phyloP scores from a whole-genome alignment of 1,140 invertebrate genomes.

The Plutomurus gul region DNA sequence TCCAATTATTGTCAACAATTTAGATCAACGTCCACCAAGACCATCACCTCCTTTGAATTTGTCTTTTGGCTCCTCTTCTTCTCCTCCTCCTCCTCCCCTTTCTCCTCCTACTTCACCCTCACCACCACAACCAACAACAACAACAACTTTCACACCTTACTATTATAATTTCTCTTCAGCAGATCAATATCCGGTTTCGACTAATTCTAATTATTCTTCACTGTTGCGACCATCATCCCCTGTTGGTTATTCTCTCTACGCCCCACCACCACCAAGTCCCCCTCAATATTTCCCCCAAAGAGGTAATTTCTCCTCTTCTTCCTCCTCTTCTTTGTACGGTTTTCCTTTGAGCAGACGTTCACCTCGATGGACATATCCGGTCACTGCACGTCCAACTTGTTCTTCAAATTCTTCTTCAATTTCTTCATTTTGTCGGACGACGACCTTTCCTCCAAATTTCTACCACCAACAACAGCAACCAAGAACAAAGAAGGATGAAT shows the following conservation, averaged over 20 bases:
- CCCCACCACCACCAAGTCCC: too few relatives aligned
- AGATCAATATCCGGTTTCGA: neutral
- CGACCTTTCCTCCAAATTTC: neutral
- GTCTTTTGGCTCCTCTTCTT: neutral
- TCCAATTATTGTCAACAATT: neutral
- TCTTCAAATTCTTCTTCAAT: neutral
- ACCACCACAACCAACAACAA: neutral
- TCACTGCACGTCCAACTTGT: neutral
- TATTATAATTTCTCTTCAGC: neutral
- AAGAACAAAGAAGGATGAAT: too few relatives aligned
- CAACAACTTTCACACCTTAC: too few relatives aligned
- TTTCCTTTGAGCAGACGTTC: too few relatives aligned
- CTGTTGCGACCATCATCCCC: too few relatives aligned
- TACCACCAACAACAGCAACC: neutral
- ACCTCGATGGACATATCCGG: neutral
- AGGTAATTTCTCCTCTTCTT: too few relatives aligned
- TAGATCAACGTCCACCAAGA: neutral
- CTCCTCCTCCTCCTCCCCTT: neutral
- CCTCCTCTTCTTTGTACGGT: too few relatives aligned
- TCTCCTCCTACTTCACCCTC: neutral
- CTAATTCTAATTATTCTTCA: too few relatives aligned
- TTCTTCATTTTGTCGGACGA: neutral
- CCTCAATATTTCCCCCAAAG: too few relatives aligned
- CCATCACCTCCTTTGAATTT: neutral
- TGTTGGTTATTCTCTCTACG: too few relatives aligned